phyloP scores from a whole-genome alignment of 2,113 vertebrate species.

The Rattus rattus region DNA sequence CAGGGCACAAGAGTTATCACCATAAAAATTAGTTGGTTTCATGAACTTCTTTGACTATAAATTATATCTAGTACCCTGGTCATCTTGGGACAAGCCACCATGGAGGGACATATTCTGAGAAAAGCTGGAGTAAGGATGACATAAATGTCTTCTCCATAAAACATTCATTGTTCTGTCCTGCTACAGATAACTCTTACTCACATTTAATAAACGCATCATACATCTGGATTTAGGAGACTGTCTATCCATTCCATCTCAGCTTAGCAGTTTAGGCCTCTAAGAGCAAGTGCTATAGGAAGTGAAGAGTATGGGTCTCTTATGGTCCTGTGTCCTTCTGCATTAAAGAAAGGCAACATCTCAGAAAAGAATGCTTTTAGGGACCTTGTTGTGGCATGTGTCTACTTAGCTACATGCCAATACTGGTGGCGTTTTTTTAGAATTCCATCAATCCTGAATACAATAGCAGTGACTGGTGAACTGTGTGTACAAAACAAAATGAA shows the following conservation, averaged over 20 bases:
- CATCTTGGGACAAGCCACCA: neutral
- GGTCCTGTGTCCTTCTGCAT: neutral
- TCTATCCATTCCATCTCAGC: neutral
- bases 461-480: neutral
- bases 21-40: neutral
- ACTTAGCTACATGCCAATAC: neutral
- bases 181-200: neutral
- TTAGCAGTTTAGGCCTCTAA: neutral
- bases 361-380: neutral
- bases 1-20: neutral
- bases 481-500: constrained; percentile 23
- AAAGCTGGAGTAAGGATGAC: neutral
- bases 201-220: neutral
- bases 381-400: neutral
- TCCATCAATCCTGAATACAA: constrained; percentile 40
- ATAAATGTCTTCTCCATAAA: neutral
- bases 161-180: neutral
- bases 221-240: neutral
- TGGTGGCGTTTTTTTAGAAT: constrained; percentile 58
- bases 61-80: neutral
- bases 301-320: neutral
- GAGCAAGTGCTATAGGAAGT: neutral
- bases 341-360: constrained; percentile 42
- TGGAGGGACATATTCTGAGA: neutral
- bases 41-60: neutral